Evolutionary conservation across 2,113 vertebrate species (phyloP).

Genomic region (Phaetusa simplex): DNA sequence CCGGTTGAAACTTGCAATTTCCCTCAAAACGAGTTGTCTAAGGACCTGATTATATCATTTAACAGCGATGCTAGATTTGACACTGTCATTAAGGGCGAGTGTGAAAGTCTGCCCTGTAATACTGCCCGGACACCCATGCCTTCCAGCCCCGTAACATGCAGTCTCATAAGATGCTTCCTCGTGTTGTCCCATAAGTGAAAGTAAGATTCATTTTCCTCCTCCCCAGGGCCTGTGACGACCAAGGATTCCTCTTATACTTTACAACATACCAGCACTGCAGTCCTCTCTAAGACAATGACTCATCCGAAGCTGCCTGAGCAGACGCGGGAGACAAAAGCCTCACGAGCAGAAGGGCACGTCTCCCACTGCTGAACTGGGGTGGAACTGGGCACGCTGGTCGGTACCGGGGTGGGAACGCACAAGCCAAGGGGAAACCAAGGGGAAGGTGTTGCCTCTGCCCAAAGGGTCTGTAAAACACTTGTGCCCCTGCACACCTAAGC

Average conservation of each 20-base stretch:
- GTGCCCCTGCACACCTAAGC: not conserved
- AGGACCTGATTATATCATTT: not conserved
- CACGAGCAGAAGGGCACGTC: not conserved
- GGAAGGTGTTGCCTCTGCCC: not conserved
- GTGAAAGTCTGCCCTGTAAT: not conserved
- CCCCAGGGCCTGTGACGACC: not conserved
- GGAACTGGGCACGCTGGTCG: accelerated
- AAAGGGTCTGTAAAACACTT: accelerated
- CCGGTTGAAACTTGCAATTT: not conserved
- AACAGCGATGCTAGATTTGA: not conserved
- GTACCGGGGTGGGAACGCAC: not conserved
- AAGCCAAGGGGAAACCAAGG: not conserved
- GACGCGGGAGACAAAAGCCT: not conserved
- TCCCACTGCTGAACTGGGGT: not conserved
- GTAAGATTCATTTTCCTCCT: not conserved
- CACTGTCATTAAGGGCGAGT: not conserved
- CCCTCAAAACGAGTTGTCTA: not conserved
- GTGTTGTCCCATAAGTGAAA: not conserved
- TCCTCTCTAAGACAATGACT: not conserved
- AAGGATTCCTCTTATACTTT: not conserved
- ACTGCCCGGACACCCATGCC: not conserved
- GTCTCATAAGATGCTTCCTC: not conserved
- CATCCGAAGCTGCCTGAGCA: not conserved
- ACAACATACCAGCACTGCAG: not conserved
- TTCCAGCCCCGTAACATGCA: not conserved